Conservation (phyloP, 2,888 invertebrate genomes). For the Peribatodes rhomboidaria region DNA sequence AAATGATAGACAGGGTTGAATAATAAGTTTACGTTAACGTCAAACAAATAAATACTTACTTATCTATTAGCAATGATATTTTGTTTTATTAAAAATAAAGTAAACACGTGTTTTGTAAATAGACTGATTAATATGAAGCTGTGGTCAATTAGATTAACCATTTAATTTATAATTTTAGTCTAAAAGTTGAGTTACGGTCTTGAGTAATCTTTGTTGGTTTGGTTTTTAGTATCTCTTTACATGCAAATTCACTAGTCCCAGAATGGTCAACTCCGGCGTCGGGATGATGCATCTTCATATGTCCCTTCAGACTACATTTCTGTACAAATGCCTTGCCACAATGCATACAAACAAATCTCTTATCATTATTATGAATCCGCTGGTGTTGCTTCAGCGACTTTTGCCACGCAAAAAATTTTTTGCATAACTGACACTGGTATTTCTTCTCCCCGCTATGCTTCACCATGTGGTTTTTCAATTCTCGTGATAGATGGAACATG, state of each 20-base stretch:
- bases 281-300: slow-evolving; percentile 66
- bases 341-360: slow-evolving; percentile 75
- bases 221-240: background rate
- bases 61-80: too few relatives aligned
- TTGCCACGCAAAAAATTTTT: slow-evolving; percentile 58
- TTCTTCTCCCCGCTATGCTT: slow-evolving; percentile 67
- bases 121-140: background rate
- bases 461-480: slow-evolving; percentile 68
- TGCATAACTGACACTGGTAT: slow-evolving; percentile 44
- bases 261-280: background rate
- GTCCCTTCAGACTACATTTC: slow-evolving; percentile 75
- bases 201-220: background rate
- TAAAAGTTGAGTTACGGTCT: background rate
- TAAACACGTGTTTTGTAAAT: too few relatives aligned
- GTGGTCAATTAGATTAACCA: background rate
- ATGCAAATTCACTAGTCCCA: background rate
- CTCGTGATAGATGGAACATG: slow-evolving; percentile 34
- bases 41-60: too few relatives aligned
- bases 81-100: background rate
- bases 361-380: slow-evolving; percentile 75
- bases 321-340: slow-evolving; percentile 74
- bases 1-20: too few relatives aligned
- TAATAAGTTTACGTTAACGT: too few relatives aligned
- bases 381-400: slow-evolving; percentile 72
- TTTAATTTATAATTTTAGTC: background rate